Conservation (phyloP, 2,797 vertebrate species). For the Tragelaphus oryx region DNA sequence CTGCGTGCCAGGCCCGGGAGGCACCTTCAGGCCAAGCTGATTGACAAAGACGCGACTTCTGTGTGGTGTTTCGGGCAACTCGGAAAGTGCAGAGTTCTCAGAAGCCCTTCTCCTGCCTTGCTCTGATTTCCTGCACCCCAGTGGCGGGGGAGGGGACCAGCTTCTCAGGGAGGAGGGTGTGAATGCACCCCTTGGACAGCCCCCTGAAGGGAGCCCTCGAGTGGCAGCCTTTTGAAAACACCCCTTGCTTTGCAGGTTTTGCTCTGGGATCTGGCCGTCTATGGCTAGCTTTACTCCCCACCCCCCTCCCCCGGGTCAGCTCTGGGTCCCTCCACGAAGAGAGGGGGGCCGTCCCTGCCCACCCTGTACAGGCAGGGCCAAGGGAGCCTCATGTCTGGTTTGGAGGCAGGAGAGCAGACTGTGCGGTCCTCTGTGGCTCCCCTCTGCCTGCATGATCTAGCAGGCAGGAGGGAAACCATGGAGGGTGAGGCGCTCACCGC, state of each 20-base stretch:
- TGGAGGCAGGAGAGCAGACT: neutral
- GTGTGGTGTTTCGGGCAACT: neutral
- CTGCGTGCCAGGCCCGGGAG: neutral
- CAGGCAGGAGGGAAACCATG: neutral
- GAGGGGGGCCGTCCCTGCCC: neutral
- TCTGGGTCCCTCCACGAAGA: neutral
- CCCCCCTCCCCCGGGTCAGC: neutral
- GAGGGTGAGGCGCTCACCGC: conserved; percentile 79
- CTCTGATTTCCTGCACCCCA: neutral
- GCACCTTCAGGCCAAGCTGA: neutral
- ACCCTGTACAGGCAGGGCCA: neutral
- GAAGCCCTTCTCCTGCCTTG: neutral
- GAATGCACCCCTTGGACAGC: too few species aligned
- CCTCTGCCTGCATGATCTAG: neutral
- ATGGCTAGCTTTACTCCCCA: neutral
- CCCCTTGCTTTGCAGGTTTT: neutral
- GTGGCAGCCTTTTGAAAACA: neutral
- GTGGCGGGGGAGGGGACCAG: neutral
- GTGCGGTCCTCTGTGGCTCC: neutral
- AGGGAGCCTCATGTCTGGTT: neutral
- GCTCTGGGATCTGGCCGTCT: neutral
- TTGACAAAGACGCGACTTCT: neutral
- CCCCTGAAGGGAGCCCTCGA: neutral
- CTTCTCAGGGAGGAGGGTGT: neutral
- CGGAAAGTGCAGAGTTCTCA: neutral